Percentiles rank a stretch among this genome's conserved stretches.
Conservation (phyloP, 1,140 invertebrate species). For the Hesperophylax magnus region DNA sequence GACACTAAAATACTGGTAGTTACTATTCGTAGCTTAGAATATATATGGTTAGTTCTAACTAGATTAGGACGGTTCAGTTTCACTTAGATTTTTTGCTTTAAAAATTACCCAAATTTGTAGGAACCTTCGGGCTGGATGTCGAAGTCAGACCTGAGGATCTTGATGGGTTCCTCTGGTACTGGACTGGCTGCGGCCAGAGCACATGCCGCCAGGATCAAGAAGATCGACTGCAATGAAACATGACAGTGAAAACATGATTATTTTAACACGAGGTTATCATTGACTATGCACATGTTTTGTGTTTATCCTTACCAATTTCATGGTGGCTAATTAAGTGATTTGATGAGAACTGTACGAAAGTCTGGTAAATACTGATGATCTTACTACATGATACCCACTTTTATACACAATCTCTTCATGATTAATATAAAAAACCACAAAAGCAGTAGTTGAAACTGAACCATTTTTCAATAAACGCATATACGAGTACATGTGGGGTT, state of each 20-base stretch:
- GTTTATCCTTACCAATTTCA: background rate
- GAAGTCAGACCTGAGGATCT: too few relatives aligned
- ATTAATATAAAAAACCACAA: too few relatives aligned
- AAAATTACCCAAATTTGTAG: slow-evolving; percentile 14
- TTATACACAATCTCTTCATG: background rate
- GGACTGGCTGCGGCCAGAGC: background rate
- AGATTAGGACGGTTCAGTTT: too few relatives aligned
- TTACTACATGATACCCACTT: background rate
- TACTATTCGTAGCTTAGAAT: too few relatives aligned
- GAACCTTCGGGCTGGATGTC: background rate
- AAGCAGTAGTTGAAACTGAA: too few relatives aligned
- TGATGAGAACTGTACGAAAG: background rate
- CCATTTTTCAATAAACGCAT: too few relatives aligned
- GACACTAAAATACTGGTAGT: too few relatives aligned
- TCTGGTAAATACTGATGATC: background rate
- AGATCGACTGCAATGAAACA: background rate
- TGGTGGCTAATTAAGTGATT: background rate
- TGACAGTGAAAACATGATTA: background rate
- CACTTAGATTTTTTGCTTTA: too few relatives aligned
- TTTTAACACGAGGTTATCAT: too few relatives aligned
- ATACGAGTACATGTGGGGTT: too few relatives aligned
- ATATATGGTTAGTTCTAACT: too few relatives aligned
- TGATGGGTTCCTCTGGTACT: background rate
- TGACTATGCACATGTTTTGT: background rate
- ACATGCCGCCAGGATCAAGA: background rate